phyloP scores from a whole-genome alignment of 2,888 invertebrate species.

The Trichopria drosophilae region DNA sequence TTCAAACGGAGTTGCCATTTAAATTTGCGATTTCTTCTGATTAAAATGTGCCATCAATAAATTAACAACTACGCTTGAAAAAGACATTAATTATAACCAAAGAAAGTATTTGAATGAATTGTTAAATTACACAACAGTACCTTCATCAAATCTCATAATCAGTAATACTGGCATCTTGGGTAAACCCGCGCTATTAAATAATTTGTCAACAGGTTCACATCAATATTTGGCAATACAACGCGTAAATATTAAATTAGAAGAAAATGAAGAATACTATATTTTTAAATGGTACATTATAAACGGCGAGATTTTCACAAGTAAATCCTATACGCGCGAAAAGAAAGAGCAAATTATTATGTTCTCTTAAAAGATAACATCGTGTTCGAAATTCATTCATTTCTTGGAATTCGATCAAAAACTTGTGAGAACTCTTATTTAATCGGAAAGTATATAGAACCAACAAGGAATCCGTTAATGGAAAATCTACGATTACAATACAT shows the following conservation, averaged over 20 bases:
- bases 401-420: conserved; percentile 3
- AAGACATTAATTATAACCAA: too few species aligned
- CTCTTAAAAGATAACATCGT: conserved; percentile 7
- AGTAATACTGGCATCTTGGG: too few species aligned
- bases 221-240: conserved; percentile 23
- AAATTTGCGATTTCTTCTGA: conserved; percentile 21
- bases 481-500: background rate
- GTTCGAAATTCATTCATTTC: conserved; percentile 20
- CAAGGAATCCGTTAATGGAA: background rate
- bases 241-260: conserved; percentile 19
- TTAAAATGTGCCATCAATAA: background rate
- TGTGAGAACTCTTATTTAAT: conserved; percentile 9
- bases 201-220: too few species aligned
- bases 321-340: too few species aligned
- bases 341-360: conserved; percentile 24
- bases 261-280: conserved; percentile 10
- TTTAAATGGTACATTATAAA: conserved; percentile 10
- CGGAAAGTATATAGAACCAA: conserved; percentile 9
- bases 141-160: too few species aligned
- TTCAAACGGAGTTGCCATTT: conserved; percentile 22
- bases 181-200: too few species aligned
- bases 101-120: too few species aligned
- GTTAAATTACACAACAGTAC: too few species aligned
- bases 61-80: too few species aligned
- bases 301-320: conserved; percentile 10